Percentiles rank a stretch among this genome's conserved stretches.
Conservation (phyloP, 2,113 vertebrate species). For the Oryzias celebensis region DNA sequence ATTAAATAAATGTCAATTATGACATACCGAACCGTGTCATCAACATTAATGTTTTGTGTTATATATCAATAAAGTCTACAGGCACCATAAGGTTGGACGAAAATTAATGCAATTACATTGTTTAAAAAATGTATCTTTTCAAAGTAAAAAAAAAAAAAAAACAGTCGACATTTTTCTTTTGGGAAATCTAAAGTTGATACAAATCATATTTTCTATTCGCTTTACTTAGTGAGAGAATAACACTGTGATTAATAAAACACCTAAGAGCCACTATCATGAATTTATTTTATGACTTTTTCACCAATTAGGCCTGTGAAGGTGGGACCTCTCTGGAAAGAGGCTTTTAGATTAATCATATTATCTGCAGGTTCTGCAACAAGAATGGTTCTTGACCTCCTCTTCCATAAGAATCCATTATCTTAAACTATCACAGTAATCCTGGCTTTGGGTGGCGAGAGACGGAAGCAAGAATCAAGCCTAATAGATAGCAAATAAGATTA, state of each 20-base stretch:
- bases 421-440: conserved; percentile 99
- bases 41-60: conserved; percentile 51
- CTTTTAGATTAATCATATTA: conserved; percentile 99
- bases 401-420: conserved; percentile 99
- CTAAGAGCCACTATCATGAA: conserved; percentile 77
- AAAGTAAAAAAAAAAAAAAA: conserved; percentile 13
- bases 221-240: conserved; percentile 62
- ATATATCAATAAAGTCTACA: conserved; percentile 48
- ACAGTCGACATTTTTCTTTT: conserved; percentile 38
- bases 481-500: conserved; percentile 99
- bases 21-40: conserved; percentile 46
- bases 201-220: conserved; percentile 71
- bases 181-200: conserved; percentile 65
- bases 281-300: conserved; percentile 79
- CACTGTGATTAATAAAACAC: conserved; percentile 67
- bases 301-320: conserved; percentile 95
- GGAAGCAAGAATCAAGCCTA: conserved; percentile 98
- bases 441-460: conserved; percentile 96
- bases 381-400: conserved; percentile 94
- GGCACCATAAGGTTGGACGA: conserved; percentile 65
- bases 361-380: conserved; percentile 98
- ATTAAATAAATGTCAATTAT: conserved; percentile 76
- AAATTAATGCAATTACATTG: conserved; percentile 52
- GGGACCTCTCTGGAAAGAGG: conserved; percentile 89
- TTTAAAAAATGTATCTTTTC: conserved; percentile 47